Evolutionary conservation across 2,797 vertebrate genomes (phyloP).

Genomic region (Todus mexicanus): DNA sequence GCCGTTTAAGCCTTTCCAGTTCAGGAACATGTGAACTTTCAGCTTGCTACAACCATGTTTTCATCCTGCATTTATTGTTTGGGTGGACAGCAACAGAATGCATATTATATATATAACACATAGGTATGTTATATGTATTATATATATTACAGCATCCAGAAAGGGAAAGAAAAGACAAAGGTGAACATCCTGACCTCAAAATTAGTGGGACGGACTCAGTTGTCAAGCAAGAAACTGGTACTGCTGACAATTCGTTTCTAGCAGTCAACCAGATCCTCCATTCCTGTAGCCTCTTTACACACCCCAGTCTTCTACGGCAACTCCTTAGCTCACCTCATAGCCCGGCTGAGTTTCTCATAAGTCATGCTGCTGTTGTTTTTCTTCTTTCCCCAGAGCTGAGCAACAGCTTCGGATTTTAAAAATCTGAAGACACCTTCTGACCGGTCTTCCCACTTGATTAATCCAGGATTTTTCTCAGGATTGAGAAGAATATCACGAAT

Average conservation of each 20-base stretch:
- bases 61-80: neutral
- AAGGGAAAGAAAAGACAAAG: neutral
- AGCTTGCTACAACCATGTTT: neutral
- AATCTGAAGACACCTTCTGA: slow-evolving; percentile 94
- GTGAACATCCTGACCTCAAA: neutral
- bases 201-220: neutral
- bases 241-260: neutral
- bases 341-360: slow-evolving; percentile 96
- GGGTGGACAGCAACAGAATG: neutral
- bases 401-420: slow-evolving; percentile 96
- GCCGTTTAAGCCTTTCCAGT: neutral
- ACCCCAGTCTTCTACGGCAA: neutral
- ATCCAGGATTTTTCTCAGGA: slow-evolving; percentile 92
- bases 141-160: neutral
- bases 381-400: slow-evolving; percentile 97
- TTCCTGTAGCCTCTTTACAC: neutral
- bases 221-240: neutral
- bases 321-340: slow-evolving; percentile 86
- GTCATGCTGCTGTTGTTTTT: slow-evolving; percentile 99
- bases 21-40: neutral
- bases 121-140: neutral
- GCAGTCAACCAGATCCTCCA: neutral
- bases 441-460: slow-evolving; percentile 98
- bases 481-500: slow-evolving; percentile 95
- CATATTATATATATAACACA: neutral